phyloP scores from a whole-genome alignment of 1,140 invertebrate species.

The Proctacanthus coquilletti region DNA sequence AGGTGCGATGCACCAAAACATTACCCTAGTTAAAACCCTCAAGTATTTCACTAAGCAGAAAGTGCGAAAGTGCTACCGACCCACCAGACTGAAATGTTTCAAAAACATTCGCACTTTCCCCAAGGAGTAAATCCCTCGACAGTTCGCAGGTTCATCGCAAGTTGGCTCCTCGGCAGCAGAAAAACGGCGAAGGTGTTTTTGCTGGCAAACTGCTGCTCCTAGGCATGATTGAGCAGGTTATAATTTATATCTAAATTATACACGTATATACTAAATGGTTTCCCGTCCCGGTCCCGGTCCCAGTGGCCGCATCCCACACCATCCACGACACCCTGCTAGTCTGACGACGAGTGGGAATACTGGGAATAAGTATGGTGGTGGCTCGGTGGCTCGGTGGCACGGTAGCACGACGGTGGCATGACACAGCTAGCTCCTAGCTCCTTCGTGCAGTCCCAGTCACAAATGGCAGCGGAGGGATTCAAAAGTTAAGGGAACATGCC shows the following conservation, averaged over 20 bases:
- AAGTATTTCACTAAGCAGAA: too few species aligned
- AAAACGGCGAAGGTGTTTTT: constrained; percentile 1
- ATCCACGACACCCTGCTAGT: background rate
- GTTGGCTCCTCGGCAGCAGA: too few species aligned
- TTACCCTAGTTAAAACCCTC: too few species aligned
- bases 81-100: too few species aligned
- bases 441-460: background rate
- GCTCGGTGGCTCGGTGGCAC: background rate
- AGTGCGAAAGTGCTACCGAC: too few species aligned
- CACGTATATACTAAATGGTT: background rate
- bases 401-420: background rate
- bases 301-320: background rate
- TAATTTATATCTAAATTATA: background rate
- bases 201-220: background rate
- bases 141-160: too few species aligned
- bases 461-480: background rate
- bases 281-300: too few species aligned
- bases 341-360: too few species aligned
- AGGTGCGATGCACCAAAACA: too few species aligned
- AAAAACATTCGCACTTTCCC: too few species aligned
- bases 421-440: background rate
- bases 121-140: too few species aligned
- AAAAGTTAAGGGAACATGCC: background rate
- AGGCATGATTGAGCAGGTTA: constrained; percentile 5
- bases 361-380: background rate